phyloP scores from a whole-genome alignment of 1,140 invertebrate species.

The Mesaphorura yosii region DNA sequence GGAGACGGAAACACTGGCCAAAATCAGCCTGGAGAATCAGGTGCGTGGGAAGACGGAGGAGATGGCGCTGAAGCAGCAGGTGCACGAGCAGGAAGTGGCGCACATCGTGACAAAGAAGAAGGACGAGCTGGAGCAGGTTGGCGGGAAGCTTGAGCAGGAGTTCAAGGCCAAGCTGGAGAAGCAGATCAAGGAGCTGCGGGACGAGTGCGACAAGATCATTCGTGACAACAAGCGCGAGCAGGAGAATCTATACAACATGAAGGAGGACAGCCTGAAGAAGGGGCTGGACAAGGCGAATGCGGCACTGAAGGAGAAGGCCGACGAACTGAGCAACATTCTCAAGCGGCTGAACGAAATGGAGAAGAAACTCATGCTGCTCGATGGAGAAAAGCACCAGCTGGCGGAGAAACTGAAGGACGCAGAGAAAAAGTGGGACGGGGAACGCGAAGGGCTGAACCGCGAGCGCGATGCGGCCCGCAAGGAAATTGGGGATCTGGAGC shows the following conservation, averaged over 20 bases:
- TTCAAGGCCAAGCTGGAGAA: slow-evolving; percentile 10
- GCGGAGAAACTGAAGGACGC: not conserved
- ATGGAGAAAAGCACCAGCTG: slow-evolving; percentile 6
- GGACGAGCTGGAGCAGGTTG: slow-evolving; percentile 7
- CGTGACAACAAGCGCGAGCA: slow-evolving; percentile 8
- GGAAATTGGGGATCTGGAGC: not conserved
- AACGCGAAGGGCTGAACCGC: not conserved
- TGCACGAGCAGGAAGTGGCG: slow-evolving; percentile 15
- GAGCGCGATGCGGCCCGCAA: slow-evolving; percentile 5
- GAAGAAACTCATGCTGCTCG: not conserved
- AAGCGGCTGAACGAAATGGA: slow-evolving; percentile 1
- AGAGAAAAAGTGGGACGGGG: slow-evolving; percentile 5
- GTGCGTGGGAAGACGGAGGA: slow-evolving; percentile 6
- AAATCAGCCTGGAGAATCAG: not conserved
- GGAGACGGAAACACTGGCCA: not conserved
- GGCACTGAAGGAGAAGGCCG: not conserved
- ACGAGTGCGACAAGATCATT: slow-evolving; percentile 7
- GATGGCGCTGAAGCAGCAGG: slow-evolving; percentile 3
- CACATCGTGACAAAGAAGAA: not conserved
- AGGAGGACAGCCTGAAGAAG: slow-evolving; percentile 10
- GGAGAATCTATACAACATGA: slow-evolving; percentile 14
- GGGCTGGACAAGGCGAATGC: slow-evolving; percentile 1
- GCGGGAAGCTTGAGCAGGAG: slow-evolving; percentile 12
- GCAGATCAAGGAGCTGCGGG: slow-evolving; percentile 9
- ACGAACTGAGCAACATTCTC: slow-evolving; percentile 4